Conservation (phyloP, 2,888 invertebrate species). For the Drosophila prolongata region DNA sequence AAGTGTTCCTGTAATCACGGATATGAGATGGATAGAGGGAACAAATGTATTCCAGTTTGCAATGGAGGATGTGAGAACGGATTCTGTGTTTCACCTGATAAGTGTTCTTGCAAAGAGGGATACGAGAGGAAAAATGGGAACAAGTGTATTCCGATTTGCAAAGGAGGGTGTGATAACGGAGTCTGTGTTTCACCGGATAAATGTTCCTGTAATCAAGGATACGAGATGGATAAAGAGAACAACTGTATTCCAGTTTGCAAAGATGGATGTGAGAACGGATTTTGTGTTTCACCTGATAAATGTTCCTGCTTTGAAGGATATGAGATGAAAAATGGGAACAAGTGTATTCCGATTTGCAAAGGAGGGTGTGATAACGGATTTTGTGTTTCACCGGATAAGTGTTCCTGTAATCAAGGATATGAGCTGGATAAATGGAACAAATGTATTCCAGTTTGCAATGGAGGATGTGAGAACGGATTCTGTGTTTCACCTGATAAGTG, state of each 20-base stretch:
- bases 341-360: slow-evolving; percentile 24
- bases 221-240: not conserved
- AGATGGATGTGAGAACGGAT: slow-evolving; percentile 28
- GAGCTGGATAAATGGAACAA: not conserved
- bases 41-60: slow-evolving; percentile 31
- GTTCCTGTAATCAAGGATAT: slow-evolving; percentile 31
- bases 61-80: slow-evolving; percentile 29
- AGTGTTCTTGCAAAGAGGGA: slow-evolving; percentile 37
- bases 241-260: slow-evolving; percentile 29
- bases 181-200: slow-evolving; percentile 27
- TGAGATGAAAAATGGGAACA: not conserved
- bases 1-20: slow-evolving; percentile 27
- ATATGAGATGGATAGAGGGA: not conserved
- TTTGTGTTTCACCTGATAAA: slow-evolving; percentile 21
- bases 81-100: slow-evolving; percentile 14
- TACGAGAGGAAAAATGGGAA: not conserved
- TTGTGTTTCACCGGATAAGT: slow-evolving; percentile 25
- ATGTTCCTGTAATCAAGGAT: slow-evolving; percentile 43
- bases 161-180: slow-evolving; percentile 36
- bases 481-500: slow-evolving; percentile 27
- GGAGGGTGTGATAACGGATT: slow-evolving; percentile 35
- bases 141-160: slow-evolving; percentile 2
- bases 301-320: slow-evolving; percentile 37
- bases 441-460: slow-evolving; percentile 23
- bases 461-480: slow-evolving; percentile 31